A percentile compares a stretch with the other conserved stretches of the same genome.
phyloP scores from a whole-genome alignment of 2,113 vertebrate genomes.

The Budorcas taxicolor region DNA sequence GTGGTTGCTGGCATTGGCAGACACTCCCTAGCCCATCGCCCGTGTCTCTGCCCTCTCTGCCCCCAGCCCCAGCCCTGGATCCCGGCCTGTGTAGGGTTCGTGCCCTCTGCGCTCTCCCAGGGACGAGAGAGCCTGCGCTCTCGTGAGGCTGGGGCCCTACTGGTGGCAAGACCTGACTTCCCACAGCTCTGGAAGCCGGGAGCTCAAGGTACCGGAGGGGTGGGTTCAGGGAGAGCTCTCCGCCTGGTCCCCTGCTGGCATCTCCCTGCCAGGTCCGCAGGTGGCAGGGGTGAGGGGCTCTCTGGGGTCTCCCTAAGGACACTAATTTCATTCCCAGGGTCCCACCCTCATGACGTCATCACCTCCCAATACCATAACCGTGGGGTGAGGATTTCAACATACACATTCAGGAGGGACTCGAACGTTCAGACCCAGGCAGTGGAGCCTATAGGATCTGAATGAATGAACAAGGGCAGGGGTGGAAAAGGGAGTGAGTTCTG shows the following conservation, averaged over 20 bases:
- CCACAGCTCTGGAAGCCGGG: neutral
- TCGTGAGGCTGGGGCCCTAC: neutral
- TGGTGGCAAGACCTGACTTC: neutral
- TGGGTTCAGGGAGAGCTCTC: neutral
- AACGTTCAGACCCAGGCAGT: neutral
- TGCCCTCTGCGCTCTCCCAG: neutral
- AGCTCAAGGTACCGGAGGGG: accelerated
- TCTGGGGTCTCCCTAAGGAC: neutral
- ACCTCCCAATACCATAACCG: neutral
- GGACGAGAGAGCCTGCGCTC: neutral
- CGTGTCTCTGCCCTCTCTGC: neutral
- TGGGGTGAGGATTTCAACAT: neutral
- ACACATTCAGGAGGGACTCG: neutral
- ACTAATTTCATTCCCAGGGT: neutral
- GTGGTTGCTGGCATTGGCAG: neutral
- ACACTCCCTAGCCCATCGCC: neutral
- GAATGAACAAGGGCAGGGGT: neutral
- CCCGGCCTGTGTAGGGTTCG: accelerated
- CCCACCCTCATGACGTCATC: neutral
- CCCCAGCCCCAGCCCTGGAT: neutral
- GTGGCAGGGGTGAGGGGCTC: neutral
- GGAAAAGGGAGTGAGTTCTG: accelerated
- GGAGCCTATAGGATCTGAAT: too few species aligned
- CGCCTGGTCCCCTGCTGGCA: accelerated
- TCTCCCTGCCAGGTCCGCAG: neutral